phyloP scores from a whole-genome alignment of 2,113 vertebrate species.

The Platichthys flesus region DNA sequence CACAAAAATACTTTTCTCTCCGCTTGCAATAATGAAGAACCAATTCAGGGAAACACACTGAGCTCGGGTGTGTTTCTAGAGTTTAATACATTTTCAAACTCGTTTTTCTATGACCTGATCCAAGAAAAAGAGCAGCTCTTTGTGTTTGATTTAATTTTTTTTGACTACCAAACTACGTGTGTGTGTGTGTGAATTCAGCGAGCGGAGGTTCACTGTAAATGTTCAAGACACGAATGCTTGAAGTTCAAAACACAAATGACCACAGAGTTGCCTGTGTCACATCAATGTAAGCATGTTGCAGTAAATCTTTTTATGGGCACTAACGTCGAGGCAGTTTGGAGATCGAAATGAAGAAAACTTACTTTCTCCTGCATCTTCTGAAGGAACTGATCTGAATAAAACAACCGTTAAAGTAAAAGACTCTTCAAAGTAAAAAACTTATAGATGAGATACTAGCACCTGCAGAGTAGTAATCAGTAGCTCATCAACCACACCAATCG shows the following conservation, averaged over 20 bases:
- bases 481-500: neutral
- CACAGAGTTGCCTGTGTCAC: conserved; percentile 9
- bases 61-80: conserved; percentile 15
- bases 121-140: neutral
- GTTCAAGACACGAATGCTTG: neutral
- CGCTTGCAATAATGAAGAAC: conserved; percentile 67
- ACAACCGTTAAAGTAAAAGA: no score
- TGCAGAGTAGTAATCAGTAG: no score
- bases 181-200: neutral
- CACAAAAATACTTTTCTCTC: conserved; percentile 43
- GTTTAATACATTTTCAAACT: conserved; percentile 13
- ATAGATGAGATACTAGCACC: no score
- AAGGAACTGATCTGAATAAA: no score
- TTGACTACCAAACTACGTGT: neutral
- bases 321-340: neutral
- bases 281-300: neutral
- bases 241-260: neutral
- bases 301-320: neutral
- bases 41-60: conserved; percentile 2
- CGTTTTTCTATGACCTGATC: conserved; percentile 7
- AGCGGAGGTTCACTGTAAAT: neutral
- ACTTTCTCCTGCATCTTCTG: neutral
- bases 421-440: no score
- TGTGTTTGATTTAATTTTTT: neutral
- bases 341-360: neutral